Base-by-base conservation (phyloP, 2,113 vertebrate genomes). In the Perca fluviatilis region DNA sequence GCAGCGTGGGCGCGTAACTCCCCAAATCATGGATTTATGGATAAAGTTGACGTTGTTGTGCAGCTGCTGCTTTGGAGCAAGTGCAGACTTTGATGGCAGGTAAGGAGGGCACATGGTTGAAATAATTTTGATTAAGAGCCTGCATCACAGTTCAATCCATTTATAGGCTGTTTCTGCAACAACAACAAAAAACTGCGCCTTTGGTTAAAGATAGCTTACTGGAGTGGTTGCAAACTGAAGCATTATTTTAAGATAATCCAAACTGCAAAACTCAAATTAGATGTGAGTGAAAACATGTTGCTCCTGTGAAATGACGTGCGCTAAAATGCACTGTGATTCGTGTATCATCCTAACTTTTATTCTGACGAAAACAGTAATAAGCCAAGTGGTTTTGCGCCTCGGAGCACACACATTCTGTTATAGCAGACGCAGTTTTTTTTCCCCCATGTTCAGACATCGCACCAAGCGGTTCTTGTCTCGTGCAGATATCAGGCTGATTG, bases 71-170 rank as follows among this genome's bases (percentile, higher is more conserved):
- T 86, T 96, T 63, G 94, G 86, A 77, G 94, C 94, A 57, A 93
- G 93, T 30, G 96, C 95, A 2, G 96, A 97, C 66, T 97, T 97
- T 93, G 97, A 98, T 87, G 96, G 96, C 83, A 96, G 98, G 98
- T 99, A 95, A 95, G 95, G 23, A 95, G 95, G 23, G 3, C 49
- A 23, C 36, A 58, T 51, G 53, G 54, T 64, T 30, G 16, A 57
- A 18, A 63, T 56, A 16, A 11, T 74, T 57, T 27, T 61, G 33
- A 12, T 57, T 3, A 4, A 23, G 23, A 63, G 25, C 0, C 8
- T 5, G n/a, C 14, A 19, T 53, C 49, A 30, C 50, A 53, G 15
- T 74, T 60, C 15, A 30, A 21, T 36, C 16, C 2, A 33, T 72
- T 36, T 56, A 13, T 15, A n/a, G 40, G 8, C 19, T 58, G 58